Base-by-base conservation (phyloP, 2,888 invertebrate genomes). In the Tinea pellionella region DNA sequence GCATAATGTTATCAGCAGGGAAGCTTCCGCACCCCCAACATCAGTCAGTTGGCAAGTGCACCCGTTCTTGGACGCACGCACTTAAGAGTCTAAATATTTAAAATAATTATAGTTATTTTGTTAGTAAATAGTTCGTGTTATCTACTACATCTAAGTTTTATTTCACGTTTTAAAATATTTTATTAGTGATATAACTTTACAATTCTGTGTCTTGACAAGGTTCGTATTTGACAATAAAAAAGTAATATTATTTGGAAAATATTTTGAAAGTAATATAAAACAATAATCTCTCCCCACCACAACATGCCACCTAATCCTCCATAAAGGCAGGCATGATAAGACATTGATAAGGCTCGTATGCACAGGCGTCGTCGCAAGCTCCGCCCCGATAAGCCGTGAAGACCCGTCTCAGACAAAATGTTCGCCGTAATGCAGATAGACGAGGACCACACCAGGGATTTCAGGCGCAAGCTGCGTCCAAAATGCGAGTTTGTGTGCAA, bases 401-500 rank as follows among this genome's bases (percentile, higher is more conserved):
- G 78, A 83, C 81, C 80, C 78, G 80, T 69, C 71, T 19, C 84
- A 79, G 78, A 84, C 90, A 92, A 90, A 89, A 94, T 94, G 94
- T 94, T 94, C 90, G 94, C 94, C 89, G 93, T 94, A 90, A 94
- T 94, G 93, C 93, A 94, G 91, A 93, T 94, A 87, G 94, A 94
- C 90, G 94, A 94, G 89, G 94, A 94, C 88, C 92, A 93, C 89
- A 91, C 92, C 84, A 90, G 93, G 87, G 93, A 94, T 90, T 94
- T 94, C 89, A 91, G 94, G 88, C 92, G 94, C 88, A 94, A 94
- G 89, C 93, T 94, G 93, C 91, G 95, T 78, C 92, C 94, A 75
- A 97, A 97, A 90, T 97, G 97, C 90, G 97, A 98, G 89, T 98
- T 96, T 88, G 96, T 98, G 80, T 99, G 98, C 92, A 96, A 96